Evolutionary conservation across 1,140 invertebrate genomes (phyloP), one percentile per base, ranked within the genome.

Genomic region (Brachionus plicatilis): DNA sequence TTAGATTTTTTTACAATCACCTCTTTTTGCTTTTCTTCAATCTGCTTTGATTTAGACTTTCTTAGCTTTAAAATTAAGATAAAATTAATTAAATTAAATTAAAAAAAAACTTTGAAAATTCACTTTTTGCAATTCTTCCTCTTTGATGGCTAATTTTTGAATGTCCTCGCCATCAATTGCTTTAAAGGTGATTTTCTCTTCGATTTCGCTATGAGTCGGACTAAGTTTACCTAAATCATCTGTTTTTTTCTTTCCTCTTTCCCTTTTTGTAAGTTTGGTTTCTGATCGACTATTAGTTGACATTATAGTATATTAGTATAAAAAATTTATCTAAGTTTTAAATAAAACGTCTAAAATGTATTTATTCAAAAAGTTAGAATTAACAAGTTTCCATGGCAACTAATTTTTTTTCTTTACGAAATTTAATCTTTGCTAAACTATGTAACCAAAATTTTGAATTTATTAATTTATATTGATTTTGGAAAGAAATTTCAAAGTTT

Each of bases 101-200:
- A 65, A 41, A 17, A 9, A 60, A 37, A 12, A 53, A 12, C 12
- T 50, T 45, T 17, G 17, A 8, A 56, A 45, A 20, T n/a, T 8
- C 1, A 80, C 76, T 37, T 80, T 80, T 65, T 80, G 12, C 17
- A 80, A 17, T 41, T 80, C 76, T 41, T 80, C 76, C 4, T 43
- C 33, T 65, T 60, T 60, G 3, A 80, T 80, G 11, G 82, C 82
- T 20, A 83, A 72, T n/a, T 33, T 60, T 83, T 83, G 82, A 41
- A 83, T 83, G 29, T 83, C 82, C 68, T 83, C 82, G 17, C 60
- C 60, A 53, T 83, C 82, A 11, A 83, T 68, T 17, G 82, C 47
- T 72, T 82, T 82, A 68, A 82, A 82, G 3, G 79, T 82, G 41
- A 82, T 29, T 27, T 82, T 82, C 33, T 82, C 79, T 82, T 82